Conservation (phyloP, 2,888 invertebrate genomes). For the Limnephilus lunatus region DNA sequence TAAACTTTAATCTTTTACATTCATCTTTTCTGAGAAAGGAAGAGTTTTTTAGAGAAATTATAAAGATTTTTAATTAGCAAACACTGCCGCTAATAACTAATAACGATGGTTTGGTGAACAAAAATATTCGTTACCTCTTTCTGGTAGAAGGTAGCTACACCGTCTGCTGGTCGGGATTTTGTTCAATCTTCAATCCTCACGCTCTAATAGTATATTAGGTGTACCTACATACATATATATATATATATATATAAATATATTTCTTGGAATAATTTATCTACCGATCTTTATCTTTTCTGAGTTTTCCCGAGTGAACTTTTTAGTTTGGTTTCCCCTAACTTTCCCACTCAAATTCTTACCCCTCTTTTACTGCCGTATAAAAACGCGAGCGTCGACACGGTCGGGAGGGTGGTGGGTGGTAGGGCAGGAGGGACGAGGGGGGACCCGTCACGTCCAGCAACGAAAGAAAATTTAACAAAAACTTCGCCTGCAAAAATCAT, state of each 20-base stretch:
- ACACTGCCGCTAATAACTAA: neutral
- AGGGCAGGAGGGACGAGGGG: neutral
- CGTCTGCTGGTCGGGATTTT: neutral
- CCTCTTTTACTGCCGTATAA: neutral
- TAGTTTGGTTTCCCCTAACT: neutral
- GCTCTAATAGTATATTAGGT: neutral
- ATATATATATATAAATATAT: neutral
- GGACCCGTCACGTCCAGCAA: neutral
- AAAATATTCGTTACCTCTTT: neutral
- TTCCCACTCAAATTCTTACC: conserved; percentile 2
- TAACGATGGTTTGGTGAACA: neutral
- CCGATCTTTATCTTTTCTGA: neutral
- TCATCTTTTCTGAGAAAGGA: too few species aligned
- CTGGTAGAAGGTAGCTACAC: neutral
- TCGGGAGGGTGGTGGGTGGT: neutral
- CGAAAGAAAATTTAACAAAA: neutral
- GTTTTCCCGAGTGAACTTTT: conserved; percentile 2
- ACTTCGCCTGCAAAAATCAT: neutral
- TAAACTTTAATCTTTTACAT: too few species aligned
- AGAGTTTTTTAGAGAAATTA: too few species aligned
- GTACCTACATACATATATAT: neutral
- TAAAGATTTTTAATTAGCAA: neutral
- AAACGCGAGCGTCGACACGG: conserved; percentile 2
- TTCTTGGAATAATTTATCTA: neutral
- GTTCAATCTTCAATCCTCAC: neutral